Evolutionary conservation across 1,140 invertebrate species (phyloP).

Genomic region (Tigriopus japonicus): DNA sequence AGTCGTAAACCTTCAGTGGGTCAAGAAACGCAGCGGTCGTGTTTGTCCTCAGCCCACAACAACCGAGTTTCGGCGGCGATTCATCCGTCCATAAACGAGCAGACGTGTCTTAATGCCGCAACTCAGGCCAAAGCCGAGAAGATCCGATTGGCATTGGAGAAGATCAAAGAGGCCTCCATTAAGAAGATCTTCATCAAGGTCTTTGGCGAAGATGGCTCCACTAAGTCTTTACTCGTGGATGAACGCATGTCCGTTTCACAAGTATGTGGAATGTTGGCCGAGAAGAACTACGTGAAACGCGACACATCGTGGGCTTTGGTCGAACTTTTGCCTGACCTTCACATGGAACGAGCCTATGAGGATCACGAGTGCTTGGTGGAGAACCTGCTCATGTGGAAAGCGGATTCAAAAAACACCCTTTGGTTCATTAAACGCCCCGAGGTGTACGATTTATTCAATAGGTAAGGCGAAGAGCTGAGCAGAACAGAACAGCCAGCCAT

Average conservation of each 20-base stretch:
- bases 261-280: constrained; percentile 70
- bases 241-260: constrained; percentile 90
- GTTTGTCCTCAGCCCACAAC: too few species aligned
- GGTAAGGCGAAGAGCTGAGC: neutral
- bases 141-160: constrained; percentile 82
- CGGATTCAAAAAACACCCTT: constrained; percentile 88
- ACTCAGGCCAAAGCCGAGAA: constrained; percentile 66
- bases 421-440: constrained; percentile 73
- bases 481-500: too few species aligned
- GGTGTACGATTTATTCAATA: constrained; percentile 64
- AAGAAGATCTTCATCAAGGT: constrained; percentile 82
- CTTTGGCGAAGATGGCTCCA: constrained; percentile 77
- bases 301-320: constrained; percentile 84
- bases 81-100: neutral
- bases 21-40: too few species aligned
- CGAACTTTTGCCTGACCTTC: constrained; percentile 70
- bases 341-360: constrained; percentile 75
- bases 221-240: constrained; percentile 86
- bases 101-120: neutral
- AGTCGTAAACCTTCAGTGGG: too few species aligned
- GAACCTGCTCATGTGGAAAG: constrained; percentile 85
- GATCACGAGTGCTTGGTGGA: constrained; percentile 91
- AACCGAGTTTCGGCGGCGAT: neutral
- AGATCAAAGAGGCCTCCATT: constrained; percentile 88
- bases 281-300: constrained; percentile 87